Base-by-base conservation (phyloP, 2,113 vertebrate species). In the Cheilinus undulatus region DNA sequence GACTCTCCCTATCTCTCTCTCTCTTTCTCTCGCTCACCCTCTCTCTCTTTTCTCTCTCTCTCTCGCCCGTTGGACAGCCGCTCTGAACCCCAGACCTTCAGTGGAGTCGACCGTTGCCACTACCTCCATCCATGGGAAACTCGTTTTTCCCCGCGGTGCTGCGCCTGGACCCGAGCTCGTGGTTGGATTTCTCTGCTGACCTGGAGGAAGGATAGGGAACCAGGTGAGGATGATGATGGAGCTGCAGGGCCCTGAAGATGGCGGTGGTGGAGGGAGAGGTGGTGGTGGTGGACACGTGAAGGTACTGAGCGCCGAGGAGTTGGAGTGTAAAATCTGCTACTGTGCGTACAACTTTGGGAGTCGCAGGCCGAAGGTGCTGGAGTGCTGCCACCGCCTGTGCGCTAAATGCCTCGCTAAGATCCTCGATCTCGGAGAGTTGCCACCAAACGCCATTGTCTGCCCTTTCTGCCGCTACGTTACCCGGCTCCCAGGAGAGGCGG, bases 311-410 rank as follows among this genome's bases (percentile, higher is more conserved):
- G 69, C 92, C 0, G 97, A 98, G 0, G 96, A 99, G 73, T 92
- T 99, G 0, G 97, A 99, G 93, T 99, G 97, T 84, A 98, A 98
- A 87, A 99, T 99, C 86, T 99, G 97, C 66, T 99, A 98, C 84
- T 96, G 94, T 15, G 88, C 92, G 0, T 99, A 97, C 76, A 97
- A 95, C 82, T 86, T 97, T 68, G 88, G 92, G 0, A 93, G 94
- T 76, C 94, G 95, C 32, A 94, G 96, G 66, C 97, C 97, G 0
- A 98, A 97, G 74, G 92, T 97, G 67, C 94, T 99, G 13, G 93
- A 94, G 69, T 98, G 97, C 20, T 95, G 95, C 81, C 97, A 99
- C 84, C 92, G 95, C 20, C 93, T 99, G 9, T 99, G 97, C 69
- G 94, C 95, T 91, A 98, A 95, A 89, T 99, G 97, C 83, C 94